These are phyloP conservation scores for Aleiodes leptofemur DNA, from an alignment of 2,888 invertebrate species.

Conservation along the genomic window DNA sequence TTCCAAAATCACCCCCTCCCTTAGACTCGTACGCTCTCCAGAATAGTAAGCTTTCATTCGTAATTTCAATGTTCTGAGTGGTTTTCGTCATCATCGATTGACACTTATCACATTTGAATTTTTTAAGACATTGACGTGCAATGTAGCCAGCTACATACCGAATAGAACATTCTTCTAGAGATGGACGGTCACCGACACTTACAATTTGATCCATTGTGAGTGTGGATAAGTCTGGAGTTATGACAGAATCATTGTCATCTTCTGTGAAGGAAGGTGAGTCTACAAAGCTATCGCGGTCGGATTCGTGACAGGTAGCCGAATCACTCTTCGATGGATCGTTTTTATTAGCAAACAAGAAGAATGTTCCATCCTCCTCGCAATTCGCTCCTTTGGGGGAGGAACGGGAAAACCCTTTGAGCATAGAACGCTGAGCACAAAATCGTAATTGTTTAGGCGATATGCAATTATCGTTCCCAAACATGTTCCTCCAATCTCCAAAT, in stretches of 20 bases:
- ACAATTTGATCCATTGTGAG: not conserved
- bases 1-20: not conserved
- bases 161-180: not conserved
- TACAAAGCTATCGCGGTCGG: too few relatives aligned
- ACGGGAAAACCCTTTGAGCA: not conserved
- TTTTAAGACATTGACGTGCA: not conserved
- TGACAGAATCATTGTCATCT: not conserved
- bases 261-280: too few relatives aligned
- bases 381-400: not conserved
- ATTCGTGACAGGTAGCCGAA: too few relatives aligned
- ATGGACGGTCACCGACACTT: not conserved
- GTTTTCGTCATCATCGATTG: not conserved
- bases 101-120: not conserved
- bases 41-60: not conserved
- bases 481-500: conserved; percentile 43
- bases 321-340: not conserved
- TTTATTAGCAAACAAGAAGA: not conserved
- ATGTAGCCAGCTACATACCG: not conserved
- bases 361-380: not conserved
- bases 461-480: not conserved
- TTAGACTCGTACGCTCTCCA: not conserved
- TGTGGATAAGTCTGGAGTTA: not conserved
- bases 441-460: not conserved
- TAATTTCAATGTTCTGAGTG: not conserved
- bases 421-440: not conserved